These are phyloP conservation scores for Heliconius charithonia DNA, from an alignment of 2,888 invertebrate genomes.

Conservation along the genomic window DNA sequence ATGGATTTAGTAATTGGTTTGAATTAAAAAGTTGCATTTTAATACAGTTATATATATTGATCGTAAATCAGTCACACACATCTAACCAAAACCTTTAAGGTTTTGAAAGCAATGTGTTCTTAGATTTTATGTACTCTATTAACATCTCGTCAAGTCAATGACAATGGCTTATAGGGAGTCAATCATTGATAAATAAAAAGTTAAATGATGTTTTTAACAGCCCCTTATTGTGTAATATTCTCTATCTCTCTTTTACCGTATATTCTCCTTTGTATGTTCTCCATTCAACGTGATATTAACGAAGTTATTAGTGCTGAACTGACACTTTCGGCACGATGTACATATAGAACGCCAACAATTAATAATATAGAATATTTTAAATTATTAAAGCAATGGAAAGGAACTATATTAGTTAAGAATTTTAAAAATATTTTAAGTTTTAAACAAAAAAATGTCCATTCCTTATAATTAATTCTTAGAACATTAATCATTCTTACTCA, in stretches of 20 bases:
- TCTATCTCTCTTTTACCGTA: too few relatives aligned
- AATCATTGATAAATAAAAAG: background rate
- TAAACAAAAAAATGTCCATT: constrained; percentile 3
- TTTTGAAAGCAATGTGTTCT: background rate
- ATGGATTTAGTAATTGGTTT: background rate
- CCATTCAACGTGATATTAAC: too few relatives aligned
- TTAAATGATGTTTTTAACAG: background rate
- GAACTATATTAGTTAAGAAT: background rate
- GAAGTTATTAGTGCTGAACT: too few relatives aligned
- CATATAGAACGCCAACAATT: background rate
- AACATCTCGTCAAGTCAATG: too few relatives aligned
- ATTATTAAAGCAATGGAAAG: background rate
- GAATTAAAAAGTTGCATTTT: background rate
- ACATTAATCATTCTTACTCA: background rate
- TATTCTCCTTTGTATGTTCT: too few relatives aligned
- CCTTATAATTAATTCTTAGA: background rate
- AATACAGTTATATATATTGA: too few relatives aligned
- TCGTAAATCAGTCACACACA: too few relatives aligned
- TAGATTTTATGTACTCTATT: background rate
- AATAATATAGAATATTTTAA: background rate
- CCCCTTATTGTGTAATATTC: too few relatives aligned
- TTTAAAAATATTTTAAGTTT: background rate
- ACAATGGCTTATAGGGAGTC: background rate
- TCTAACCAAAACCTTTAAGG: background rate
- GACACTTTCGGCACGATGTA: background rate